phyloP scores from a whole-genome alignment of 2,113 vertebrate species.

The Gracilinanus agilis region DNA sequence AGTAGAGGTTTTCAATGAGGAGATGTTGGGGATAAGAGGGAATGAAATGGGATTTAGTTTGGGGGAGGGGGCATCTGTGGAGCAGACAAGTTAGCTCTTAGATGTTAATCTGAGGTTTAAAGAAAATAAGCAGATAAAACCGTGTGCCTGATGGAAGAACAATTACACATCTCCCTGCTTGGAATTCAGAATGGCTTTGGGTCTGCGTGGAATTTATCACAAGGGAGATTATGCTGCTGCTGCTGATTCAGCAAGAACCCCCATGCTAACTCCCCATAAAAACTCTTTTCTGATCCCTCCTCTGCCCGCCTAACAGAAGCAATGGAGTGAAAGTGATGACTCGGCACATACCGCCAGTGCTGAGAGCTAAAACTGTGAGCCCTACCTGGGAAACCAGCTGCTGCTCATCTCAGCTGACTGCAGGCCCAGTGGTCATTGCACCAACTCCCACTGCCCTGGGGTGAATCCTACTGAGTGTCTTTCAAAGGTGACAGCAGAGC shows the following conservation, averaged over 20 bases:
- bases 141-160: neutral
- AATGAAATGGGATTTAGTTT: neutral
- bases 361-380: neutral
- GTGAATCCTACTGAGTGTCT: neutral
- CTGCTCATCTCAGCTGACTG: rapidly evolving
- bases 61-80: neutral
- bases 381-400: too few species aligned
- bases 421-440: neutral
- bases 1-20: neutral
- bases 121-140: constrained; percentile 1
- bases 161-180: constrained; percentile 35
- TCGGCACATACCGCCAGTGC: neutral
- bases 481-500: neutral
- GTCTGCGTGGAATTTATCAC: neutral
- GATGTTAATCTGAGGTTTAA: constrained; percentile 44
- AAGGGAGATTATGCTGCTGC: neutral
- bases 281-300: neutral
- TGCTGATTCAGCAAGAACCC: constrained; percentile 4
- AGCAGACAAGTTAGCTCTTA: constrained; percentile 26
- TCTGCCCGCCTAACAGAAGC: neutral
- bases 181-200: constrained; percentile 35
- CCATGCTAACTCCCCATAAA: neutral
- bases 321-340: constrained; percentile 18
- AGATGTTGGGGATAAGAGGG: neutral
- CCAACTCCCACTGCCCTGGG: rapidly evolving